A percentile compares a stretch with the other conserved stretches of the same genome.
Conservation (phyloP, 2,888 invertebrate genomes). For the Entomobrya proxima region DNA sequence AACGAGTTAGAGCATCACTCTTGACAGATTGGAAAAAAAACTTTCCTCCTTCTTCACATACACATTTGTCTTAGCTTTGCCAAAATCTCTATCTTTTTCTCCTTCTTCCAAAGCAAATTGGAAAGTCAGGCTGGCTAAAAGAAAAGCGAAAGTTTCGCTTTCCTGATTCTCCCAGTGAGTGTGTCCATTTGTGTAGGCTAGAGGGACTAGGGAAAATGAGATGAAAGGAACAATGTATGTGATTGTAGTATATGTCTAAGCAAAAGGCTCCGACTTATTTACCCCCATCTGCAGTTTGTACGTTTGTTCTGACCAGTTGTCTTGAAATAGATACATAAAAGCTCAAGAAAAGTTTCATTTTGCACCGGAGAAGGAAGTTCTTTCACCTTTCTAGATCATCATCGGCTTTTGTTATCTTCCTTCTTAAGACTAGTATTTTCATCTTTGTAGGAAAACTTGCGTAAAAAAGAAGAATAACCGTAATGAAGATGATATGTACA, state of each 20-base stretch:
- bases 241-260: background rate
- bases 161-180: constrained; percentile 1
- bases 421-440: background rate
- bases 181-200: constrained; percentile 21
- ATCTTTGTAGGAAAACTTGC: background rate
- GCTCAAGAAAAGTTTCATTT: constrained; percentile 17
- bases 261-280: background rate
- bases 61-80: constrained; percentile 37
- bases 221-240: constrained; percentile 44
- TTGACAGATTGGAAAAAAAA: constrained; percentile 52
- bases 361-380: background rate
- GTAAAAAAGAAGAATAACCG: background rate
- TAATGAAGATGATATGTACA: constrained; percentile 4
- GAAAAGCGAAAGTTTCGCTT: constrained; percentile 31
- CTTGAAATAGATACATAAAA: background rate
- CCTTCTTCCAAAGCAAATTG: constrained; percentile 49
- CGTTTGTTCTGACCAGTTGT: constrained; percentile 45
- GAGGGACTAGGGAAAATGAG: background rate
- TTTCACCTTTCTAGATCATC: constrained; percentile 23
- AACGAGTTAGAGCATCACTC: constrained; percentile 52
- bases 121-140: constrained; percentile 47
- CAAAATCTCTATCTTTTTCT: constrained; percentile 49
- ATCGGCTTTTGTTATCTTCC: background rate
- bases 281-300: constrained; percentile 1
- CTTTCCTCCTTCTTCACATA: constrained; percentile 14